These are phyloP conservation scores for Periparus ater DNA, from an alignment of 2,797 vertebrate species.

Conservation along the genomic window DNA sequence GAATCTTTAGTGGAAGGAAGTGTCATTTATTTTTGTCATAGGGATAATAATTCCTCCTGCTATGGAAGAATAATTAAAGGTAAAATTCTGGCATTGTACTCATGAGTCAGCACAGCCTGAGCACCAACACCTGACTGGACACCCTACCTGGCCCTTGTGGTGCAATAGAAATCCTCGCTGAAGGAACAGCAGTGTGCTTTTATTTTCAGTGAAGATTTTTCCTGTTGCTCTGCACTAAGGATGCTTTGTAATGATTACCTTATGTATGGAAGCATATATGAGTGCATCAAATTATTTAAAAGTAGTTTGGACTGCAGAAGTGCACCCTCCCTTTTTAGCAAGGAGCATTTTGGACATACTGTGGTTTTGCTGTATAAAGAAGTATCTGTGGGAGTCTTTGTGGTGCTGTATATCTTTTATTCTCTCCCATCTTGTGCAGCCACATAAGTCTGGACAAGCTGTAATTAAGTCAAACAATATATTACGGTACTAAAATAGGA, in stretches of 20 bases:
- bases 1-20: neutral
- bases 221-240: neutral
- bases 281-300: neutral
- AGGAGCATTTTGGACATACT: neutral
- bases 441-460: neutral
- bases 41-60: neutral
- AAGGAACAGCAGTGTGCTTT: neutral
- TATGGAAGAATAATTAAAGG: constrained; percentile 34
- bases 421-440: neutral
- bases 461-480: neutral
- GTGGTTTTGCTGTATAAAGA: neutral
- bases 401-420: neutral
- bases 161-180: neutral
- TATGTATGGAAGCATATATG: neutral
- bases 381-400: neutral
- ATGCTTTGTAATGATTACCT: neutral
- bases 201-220: neutral
- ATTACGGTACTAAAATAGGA: neutral
- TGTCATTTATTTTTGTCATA: neutral
- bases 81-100: neutral
- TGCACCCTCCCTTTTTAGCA: neutral
- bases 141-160: neutral
- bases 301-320: neutral
- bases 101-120: neutral
- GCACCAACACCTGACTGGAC: neutral